These are phyloP conservation scores for Corticium candelabrum DNA, from an alignment of 37 sponge, comb jelly and placozoan species.

Conservation along the genomic window DNA sequence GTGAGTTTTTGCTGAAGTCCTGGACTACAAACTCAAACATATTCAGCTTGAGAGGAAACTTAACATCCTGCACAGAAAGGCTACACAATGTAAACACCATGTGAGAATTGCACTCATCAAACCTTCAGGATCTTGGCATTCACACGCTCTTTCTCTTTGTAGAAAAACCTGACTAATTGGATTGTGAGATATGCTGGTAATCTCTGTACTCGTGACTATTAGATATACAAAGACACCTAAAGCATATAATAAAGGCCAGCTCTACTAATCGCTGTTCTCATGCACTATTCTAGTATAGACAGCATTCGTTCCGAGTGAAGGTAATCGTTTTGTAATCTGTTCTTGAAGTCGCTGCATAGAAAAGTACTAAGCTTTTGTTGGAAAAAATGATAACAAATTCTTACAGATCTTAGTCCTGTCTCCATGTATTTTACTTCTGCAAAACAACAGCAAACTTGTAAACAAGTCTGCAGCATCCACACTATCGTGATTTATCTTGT, in stretches of 20 bases:
- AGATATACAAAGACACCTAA: no score
- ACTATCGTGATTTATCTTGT: no score
- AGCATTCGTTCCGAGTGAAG: conserved; percentile 63
- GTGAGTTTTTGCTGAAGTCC: conserved; percentile 73
- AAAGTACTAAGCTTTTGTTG: neutral
- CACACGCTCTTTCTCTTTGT: conserved; percentile 33
- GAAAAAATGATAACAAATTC: neutral
- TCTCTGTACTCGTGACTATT: conserved; percentile 51
- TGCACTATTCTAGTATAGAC: conserved; percentile 62
- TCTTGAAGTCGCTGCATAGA: conserved; percentile 65
- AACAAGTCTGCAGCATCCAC: no score
- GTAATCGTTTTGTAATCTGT: conserved; percentile 64
- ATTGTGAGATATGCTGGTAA: conserved; percentile 86
- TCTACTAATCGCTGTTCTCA: neutral
- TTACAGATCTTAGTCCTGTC: conserved; percentile 61
- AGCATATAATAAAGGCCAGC: neutral
- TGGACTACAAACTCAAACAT: conserved; percentile 79
- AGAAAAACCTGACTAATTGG: conserved; percentile 87
- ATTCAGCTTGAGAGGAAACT: conserved; percentile 72
- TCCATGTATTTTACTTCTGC: conserved; percentile 77
- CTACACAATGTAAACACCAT: neutral
- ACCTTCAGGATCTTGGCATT: conserved; percentile 49
- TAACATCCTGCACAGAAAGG: conserved; percentile 54
- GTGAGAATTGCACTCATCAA: neutral
- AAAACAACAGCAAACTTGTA: neutral